Evolutionary conservation across 2,113 vertebrate species (phyloP).

Genomic region (Sylvietta virens): DNA sequence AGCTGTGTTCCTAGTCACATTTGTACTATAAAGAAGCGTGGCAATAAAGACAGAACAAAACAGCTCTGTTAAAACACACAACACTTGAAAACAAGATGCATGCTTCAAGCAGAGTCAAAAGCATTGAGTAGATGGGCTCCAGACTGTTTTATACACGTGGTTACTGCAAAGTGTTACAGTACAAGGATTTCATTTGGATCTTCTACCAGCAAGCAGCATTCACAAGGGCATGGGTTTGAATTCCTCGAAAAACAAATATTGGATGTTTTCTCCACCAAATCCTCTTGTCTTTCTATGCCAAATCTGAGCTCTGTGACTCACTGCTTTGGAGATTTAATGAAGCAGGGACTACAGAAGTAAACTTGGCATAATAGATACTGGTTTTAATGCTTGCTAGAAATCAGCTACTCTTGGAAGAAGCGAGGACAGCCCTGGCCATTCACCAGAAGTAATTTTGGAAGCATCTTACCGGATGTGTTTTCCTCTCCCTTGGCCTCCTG

Average conservation of each 20-base stretch:
- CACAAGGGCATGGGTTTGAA: background rate
- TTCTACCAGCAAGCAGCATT: background rate
- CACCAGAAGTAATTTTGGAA: background rate
- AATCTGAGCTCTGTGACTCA: background rate
- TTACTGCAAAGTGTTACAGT: background rate
- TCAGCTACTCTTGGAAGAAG: background rate
- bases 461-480: slow-evolving; percentile 75
- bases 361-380: background rate
- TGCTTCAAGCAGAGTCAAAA: slow-evolving; percentile 58
- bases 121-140: background rate
- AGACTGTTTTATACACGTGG: background rate
- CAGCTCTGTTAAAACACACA: slow-evolving; percentile 87
- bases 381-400: background rate
- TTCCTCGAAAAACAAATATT: background rate
- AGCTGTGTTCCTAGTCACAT: slow-evolving; percentile 95
- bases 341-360: background rate
- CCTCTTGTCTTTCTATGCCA: background rate
- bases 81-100: slow-evolving; percentile 69
- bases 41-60: slow-evolving; percentile 95
- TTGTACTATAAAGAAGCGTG: slow-evolving; percentile 95
- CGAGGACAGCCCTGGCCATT: background rate
- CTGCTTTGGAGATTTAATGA: background rate
- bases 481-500: slow-evolving; percentile 49
- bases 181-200: background rate
- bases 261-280: background rate